Evolutionary conservation across 1,140 invertebrate genomes (phyloP), one percentile per base, ranked within the genome.

Genomic region (Diachasmimorpha longicaudata): DNA sequence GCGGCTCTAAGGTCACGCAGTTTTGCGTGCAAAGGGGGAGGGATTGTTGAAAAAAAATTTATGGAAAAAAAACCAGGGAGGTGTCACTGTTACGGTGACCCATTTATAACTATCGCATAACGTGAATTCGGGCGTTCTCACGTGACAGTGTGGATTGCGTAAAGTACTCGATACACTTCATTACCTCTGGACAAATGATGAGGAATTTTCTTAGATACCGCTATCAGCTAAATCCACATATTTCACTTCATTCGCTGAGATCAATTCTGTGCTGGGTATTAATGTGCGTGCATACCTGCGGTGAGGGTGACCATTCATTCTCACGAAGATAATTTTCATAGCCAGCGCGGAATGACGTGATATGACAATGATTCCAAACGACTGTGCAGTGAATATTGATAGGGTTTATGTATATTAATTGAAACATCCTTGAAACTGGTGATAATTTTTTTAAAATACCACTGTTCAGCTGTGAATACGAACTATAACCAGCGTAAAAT

Each of bases 81-180:
- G 74, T 70, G 39, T 39, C 66, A 39, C 13, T 58, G 36, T 42
- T 67, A 44, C 71, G 19, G n/a, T 74, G 77, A 71, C 80, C 81
- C 80, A 84, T 84, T 85, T 84, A 82, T 81, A 75, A 78, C 67
- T 79, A 83, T 84, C 81, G 79, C 81, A 78, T 79, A 79, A 79
- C 46, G 58, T 67, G 77, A 79, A 58, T 66, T 58, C 39, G 55
- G 70, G 71, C 74, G 71, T 79, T 81, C 77, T 80, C 77, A 79
- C 74, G 74, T 77, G 80, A 75, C 78, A 52, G 37, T 42, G 44
- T 77, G 42, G 31, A 74, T 83, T 83, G 79, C 79, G 80, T 82
- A 83, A 82, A 80, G 75, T 69, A 74, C 66, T 74, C 39, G 58
- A 48, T 74, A 77, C 63, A 76, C 68, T 72, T 77, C 70, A 81